Evolutionary conservation across 2,888 invertebrate species (phyloP), one percentile per base, ranked within the genome.

Genomic region (Cyclophora punctaria): DNA sequence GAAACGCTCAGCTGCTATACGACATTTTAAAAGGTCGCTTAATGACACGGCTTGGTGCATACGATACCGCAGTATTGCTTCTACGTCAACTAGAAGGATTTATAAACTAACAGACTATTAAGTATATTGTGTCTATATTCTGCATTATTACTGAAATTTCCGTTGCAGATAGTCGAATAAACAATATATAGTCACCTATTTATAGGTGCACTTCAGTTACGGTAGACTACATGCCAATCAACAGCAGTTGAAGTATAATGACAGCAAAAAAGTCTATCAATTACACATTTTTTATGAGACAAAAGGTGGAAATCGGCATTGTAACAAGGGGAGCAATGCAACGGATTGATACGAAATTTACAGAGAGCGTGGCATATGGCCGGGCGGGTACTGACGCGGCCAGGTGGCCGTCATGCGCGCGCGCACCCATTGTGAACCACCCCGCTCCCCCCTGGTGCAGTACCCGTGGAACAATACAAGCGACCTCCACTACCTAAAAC

Each of bases 391-490:
- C 37, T 70, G 71, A 73, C 77, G 71, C 78, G 70, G 73, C 87
- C 88, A 87, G 88, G 85, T 87, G 87, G 71, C 69, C 87, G 88
- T 87, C 85, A 88, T 85, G 87, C 84, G 83, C 85, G 78, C 83
- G 69, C 83, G 86, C 85, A 82, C 87, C 83, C 77, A 85, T 87
- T 87, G 85, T 86, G 63, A 53, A 60, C 56, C 60, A 56, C 57
- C 58, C 50, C 58, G 56, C 59, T 62, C 64, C 65, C 64, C 59
- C 61, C 62, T 58, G 64, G 67, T 67, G 67, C 76, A 75, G 66
- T 71, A 74, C 73, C 69, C 78, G 70, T 73, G 65, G 69, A 75
- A 78, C 81, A 74, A 79, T 78, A 67, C 67, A 63, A 20, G 58
- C 69, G 67, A 68, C 72, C 72, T 72, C 72, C 63, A 72, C 66